Evolutionary conservation across 2,888 invertebrate genomes (phyloP).

Genomic region (Rambutsinella grinnellia): DNA sequence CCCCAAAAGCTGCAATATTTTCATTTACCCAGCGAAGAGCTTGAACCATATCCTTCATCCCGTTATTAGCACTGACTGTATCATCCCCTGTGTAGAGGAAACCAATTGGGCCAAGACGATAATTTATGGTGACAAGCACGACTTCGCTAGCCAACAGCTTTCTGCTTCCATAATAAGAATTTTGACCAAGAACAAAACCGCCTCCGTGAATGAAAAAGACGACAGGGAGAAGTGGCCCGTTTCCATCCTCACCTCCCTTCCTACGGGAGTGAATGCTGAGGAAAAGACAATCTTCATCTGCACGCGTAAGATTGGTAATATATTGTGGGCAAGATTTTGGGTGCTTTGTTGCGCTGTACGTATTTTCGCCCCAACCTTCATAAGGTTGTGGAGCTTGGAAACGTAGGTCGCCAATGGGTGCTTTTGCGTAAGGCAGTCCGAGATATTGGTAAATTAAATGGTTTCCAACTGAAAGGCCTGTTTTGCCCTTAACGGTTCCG

Average conservation of each 20-base stretch:
- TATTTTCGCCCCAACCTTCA: conserved; percentile 32
- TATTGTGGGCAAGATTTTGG: conserved; percentile 46
- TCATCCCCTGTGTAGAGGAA: conserved; percentile 51
- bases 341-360: conserved; percentile 27
- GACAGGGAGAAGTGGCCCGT: conserved; percentile 31
- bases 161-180: conserved; percentile 39
- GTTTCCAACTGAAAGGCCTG: background rate
- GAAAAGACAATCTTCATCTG: conserved; percentile 51
- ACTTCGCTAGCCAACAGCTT: conserved; percentile 30
- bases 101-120: conserved; percentile 47
- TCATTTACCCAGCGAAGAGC: conserved; percentile 50
- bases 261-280: conserved; percentile 42
- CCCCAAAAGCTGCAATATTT: conserved; percentile 45
- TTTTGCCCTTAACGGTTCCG: conserved; percentile 37
- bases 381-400: conserved; percentile 49
- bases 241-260: conserved; percentile 5
- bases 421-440: conserved; percentile 34
- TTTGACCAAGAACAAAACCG: conserved; percentile 52
- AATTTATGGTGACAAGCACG: conserved; percentile 48
- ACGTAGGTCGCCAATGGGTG: conserved; percentile 35
- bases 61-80: conserved; percentile 14
- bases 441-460: conserved; percentile 33
- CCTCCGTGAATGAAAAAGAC: conserved; percentile 57
- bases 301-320: conserved; percentile 18
- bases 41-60: conserved; percentile 48